These are phyloP conservation scores for Aproaerema taeniolella DNA, from an alignment of 2,888 invertebrate species.

Conservation along the genomic window DNA sequence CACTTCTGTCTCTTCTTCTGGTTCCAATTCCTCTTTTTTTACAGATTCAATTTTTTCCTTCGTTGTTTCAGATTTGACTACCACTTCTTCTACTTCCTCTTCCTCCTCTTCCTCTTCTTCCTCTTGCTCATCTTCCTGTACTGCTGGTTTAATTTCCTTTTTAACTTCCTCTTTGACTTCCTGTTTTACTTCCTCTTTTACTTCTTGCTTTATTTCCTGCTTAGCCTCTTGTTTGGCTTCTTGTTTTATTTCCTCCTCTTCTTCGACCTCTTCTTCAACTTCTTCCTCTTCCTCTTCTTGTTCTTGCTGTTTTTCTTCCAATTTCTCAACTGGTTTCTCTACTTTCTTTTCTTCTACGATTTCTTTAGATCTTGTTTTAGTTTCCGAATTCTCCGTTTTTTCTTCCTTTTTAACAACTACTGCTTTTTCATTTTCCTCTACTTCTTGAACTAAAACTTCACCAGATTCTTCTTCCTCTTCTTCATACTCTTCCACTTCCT, in stretches of 20 bases:
- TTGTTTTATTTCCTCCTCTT: constrained; percentile 21
- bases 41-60: constrained; percentile 21
- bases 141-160: constrained; percentile 21
- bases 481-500: constrained; percentile 45
- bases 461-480: constrained; percentile 37
- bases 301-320: constrained; percentile 20
- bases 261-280: constrained; percentile 17
- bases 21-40: constrained; percentile 20
- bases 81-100: constrained; percentile 17
- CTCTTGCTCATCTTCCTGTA: constrained; percentile 21
- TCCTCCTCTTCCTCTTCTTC: constrained; percentile 20
- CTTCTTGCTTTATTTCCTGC: constrained; percentile 22
- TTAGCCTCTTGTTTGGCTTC: constrained; percentile 15
- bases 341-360: constrained; percentile 25
- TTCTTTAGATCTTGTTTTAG: constrained; percentile 31
- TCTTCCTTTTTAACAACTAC: constrained; percentile 49
- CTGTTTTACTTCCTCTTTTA: constrained; percentile 18
- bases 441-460: constrained; percentile 27
- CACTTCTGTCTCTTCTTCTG: constrained; percentile 15
- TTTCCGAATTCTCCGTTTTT: constrained; percentile 47
- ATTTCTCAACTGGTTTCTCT: constrained; percentile 22
- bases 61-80: constrained; percentile 8
- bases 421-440: constrained; percentile 25
- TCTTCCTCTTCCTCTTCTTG: constrained; percentile 27
- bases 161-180: constrained; percentile 24